Conservation (phyloP, 2,113 vertebrate species). For the Vanacampus margaritifer region DNA sequence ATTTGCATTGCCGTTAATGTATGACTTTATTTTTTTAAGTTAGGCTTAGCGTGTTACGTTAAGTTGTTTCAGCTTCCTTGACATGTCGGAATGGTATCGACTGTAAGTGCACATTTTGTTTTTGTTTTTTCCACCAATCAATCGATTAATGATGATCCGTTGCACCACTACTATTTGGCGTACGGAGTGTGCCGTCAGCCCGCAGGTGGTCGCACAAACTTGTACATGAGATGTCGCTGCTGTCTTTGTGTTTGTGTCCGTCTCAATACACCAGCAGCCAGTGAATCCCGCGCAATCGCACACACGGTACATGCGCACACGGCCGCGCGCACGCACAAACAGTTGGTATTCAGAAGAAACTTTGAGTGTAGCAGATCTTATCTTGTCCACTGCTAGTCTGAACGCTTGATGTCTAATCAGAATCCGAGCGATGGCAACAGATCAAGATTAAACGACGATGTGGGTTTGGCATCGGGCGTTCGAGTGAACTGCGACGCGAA, state of each 20-base stretch:
- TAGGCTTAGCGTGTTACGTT: no score
- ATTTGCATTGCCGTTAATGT: no score
- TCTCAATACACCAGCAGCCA: slow-evolving; percentile 19
- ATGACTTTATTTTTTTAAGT: no score
- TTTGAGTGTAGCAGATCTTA: slow-evolving; percentile 59
- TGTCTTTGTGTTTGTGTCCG: slow-evolving; percentile 30
- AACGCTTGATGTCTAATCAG: slow-evolving; percentile 66
- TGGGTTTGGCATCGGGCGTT: slow-evolving; percentile 55
- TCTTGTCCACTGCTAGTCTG: slow-evolving; percentile 47
- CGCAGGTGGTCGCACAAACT: slow-evolving; percentile 45
- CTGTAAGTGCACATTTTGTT: no score
- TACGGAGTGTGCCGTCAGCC: slow-evolving; percentile 31
- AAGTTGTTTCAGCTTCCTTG: no score
- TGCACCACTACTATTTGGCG: no score
- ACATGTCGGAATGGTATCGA: no score
- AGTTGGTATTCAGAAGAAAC: slow-evolving; percentile 17
- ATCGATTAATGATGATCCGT: no score
- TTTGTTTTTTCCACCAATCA: no score
- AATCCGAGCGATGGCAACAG: slow-evolving; percentile 62
- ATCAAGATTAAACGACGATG: slow-evolving; percentile 66
- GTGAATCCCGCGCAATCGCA: slow-evolving; percentile 1
- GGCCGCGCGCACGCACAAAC: neutral
- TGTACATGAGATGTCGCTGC: slow-evolving; percentile 3
- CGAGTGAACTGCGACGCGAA: slow-evolving; percentile 26
- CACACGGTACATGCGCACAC: neutral